A percentile compares a stretch with the other conserved stretches of the same genome.
These are phyloP conservation scores for Xenops minutus DNA, from an alignment of 2,797 vertebrate genomes.

Conservation along the genomic window DNA sequence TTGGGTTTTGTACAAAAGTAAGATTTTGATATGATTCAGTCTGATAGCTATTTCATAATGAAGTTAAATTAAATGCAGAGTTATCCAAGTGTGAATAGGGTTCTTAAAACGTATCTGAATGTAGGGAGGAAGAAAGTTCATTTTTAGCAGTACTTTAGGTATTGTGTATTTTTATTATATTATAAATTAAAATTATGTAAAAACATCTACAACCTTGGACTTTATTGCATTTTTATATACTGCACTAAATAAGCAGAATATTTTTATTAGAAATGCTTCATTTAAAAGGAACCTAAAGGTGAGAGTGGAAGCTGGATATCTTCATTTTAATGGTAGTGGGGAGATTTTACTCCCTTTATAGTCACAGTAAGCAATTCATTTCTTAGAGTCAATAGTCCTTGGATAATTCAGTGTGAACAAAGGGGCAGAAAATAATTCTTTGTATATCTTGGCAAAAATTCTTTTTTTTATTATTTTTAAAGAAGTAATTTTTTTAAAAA, in stretches of 20 bases:
- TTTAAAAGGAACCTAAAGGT: conserved; percentile 19
- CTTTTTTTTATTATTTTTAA: conserved; percentile 51
- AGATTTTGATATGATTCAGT: background rate
- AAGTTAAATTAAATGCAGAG: conserved; percentile 4
- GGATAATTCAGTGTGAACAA: background rate
- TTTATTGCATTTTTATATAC: conserved; percentile 28
- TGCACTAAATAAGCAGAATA: conserved; percentile 33
- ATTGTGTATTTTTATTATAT: conserved; percentile 29
- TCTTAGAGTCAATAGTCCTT: background rate
- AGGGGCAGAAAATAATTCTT: background rate
- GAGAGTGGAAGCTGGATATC: background rate
- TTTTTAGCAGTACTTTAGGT: background rate
- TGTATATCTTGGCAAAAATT: conserved; percentile 17
- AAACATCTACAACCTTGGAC: background rate
- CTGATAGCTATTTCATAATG: background rate
- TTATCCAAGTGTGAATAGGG: background rate
- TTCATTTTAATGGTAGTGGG: background rate
- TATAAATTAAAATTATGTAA: conserved; percentile 41
- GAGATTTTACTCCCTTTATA: conserved; percentile 9
- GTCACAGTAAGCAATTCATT: background rate
- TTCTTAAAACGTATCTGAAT: background rate
- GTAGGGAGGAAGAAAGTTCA: background rate
- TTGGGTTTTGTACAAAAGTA: background rate
- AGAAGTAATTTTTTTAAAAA: conserved; percentile 31
- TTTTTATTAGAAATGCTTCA: background rate